Percentiles rank a stretch among this genome's conserved stretches.
Evolutionary conservation across 2,888 invertebrate species (phyloP).

Genomic region (Halictus ligatus): DNA sequence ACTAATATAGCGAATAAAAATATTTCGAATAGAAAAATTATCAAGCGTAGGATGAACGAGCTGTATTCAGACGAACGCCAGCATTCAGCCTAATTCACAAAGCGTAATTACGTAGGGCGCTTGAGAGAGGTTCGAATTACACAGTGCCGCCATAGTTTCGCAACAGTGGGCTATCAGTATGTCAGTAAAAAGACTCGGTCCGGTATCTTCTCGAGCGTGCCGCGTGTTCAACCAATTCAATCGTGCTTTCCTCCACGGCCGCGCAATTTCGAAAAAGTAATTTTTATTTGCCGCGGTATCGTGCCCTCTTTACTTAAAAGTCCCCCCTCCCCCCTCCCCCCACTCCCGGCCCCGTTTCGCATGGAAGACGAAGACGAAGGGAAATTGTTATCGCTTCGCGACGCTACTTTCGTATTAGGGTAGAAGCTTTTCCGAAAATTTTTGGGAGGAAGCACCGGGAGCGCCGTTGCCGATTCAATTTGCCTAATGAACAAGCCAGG

Average conservation of each 20-base stretch:
- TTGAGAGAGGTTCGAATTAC: too few species aligned
- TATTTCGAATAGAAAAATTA: too few species aligned
- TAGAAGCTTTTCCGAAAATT: slow-evolving; percentile 72
- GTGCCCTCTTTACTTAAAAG: slow-evolving; percentile 55
- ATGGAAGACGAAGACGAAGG: slow-evolving; percentile 62
- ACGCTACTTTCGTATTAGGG: slow-evolving; percentile 69
- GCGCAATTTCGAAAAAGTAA: slow-evolving; percentile 57
- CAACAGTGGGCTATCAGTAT: not conserved
- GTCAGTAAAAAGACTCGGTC: not conserved
- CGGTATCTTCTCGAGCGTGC: not conserved
- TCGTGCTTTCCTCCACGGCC: not conserved
- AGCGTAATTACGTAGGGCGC: too few species aligned
- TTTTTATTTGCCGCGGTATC: slow-evolving; percentile 64
- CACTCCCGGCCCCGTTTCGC: not conserved
- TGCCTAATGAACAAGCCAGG: slow-evolving; percentile 69
- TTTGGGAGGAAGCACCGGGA: slow-evolving; percentile 54
- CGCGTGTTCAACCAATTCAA: not conserved
- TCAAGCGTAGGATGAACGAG: too few species aligned
- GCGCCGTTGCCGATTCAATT: slow-evolving; percentile 67
- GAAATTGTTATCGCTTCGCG: slow-evolving; percentile 70
- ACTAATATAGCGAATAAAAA: too few species aligned
- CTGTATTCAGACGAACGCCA: too few species aligned
- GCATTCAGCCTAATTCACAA: too few species aligned
- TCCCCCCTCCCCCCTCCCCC: not conserved
- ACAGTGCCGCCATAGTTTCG: too few species aligned